phyloP scores from a whole-genome alignment of 2,888 invertebrate genomes.

The Enchytraeus crypticus region DNA sequence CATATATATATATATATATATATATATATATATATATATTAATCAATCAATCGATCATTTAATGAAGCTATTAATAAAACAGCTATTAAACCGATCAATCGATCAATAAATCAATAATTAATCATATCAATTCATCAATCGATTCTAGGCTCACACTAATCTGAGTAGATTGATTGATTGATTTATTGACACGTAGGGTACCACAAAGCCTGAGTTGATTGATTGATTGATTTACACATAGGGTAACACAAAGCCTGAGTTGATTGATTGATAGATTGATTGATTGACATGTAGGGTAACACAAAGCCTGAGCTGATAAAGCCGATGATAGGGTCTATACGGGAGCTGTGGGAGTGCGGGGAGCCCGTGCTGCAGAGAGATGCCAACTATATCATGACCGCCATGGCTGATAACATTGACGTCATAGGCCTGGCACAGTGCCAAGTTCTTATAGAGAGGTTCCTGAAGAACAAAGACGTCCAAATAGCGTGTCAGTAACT shows the following conservation, averaged over 20 bases:
- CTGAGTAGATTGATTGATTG: not conserved
- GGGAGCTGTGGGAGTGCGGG: constrained; percentile 10
- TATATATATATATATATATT: not conserved
- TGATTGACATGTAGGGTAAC: not conserved
- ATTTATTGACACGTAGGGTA: not conserved
- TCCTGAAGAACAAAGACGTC: constrained; percentile 5
- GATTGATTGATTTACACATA: not conserved
- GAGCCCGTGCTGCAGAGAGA: constrained; percentile 9
- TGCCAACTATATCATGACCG: constrained; percentile 13
- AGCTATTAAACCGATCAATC: not conserved
- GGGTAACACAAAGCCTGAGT: not conserved
- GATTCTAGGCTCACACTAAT: not conserved
- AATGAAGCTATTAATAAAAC: too few relatives aligned
- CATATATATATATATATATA: not conserved
- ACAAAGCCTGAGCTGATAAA: constrained; percentile 5
- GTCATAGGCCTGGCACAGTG: constrained; percentile 13
- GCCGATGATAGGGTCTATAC: constrained; percentile 9
- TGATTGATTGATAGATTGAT: not conserved
- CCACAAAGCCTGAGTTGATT: not conserved
- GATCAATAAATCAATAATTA: not conserved
- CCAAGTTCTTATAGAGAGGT: constrained; percentile 4
- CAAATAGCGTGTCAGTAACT: constrained; percentile 6
- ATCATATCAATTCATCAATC: not conserved
- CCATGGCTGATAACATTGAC: constrained; percentile 11
- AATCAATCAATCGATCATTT: not conserved